Percentiles rank a stretch among this genome's conserved stretches.
phyloP scores from a whole-genome alignment of 1,140 invertebrate genomes.

The Globodera ellingtonae region DNA sequence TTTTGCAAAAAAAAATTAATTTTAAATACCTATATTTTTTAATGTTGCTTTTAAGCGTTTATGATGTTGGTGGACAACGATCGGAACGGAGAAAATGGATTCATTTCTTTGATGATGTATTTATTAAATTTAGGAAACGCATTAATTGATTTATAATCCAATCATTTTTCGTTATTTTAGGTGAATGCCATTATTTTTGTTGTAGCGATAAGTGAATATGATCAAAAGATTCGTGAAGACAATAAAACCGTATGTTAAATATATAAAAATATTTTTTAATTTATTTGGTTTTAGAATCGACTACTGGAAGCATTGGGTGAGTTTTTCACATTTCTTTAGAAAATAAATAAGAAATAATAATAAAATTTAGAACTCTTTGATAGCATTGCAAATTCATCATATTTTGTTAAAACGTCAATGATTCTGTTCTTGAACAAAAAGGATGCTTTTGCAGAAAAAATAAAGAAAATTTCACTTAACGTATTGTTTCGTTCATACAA shows the following conservation, averaged over 20 bases:
- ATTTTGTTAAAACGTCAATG: slow-evolving; percentile 66
- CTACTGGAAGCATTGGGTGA: slow-evolving; percentile 66
- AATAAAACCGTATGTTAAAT: slow-evolving; percentile 33
- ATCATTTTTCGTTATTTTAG: slow-evolving; percentile 54
- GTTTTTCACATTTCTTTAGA: neutral
- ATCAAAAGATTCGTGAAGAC: slow-evolving; percentile 44
- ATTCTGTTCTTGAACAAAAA: slow-evolving; percentile 66
- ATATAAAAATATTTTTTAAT: neutral
- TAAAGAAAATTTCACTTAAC: slow-evolving; percentile 56
- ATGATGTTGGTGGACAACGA: slow-evolving; percentile 69
- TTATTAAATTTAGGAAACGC: neutral
- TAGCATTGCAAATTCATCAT: slow-evolving; percentile 66
- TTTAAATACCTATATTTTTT: no score
- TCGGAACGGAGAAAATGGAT: slow-evolving; percentile 72
- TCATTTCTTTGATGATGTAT: slow-evolving; percentile 70
- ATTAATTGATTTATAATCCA: slow-evolving; percentile 67
- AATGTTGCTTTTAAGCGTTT: slow-evolving; percentile 61
- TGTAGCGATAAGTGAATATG: slow-evolving; percentile 55
- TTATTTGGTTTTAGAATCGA: slow-evolving; percentile 64
- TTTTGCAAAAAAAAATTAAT: no score
- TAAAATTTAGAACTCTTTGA: slow-evolving; percentile 61
- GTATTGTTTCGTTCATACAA: slow-evolving; percentile 35
- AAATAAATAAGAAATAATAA: neutral
- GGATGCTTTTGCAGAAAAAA: slow-evolving; percentile 69
- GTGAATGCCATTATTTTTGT: slow-evolving; percentile 53